Conservation (phyloP, 2,888 invertebrate genomes). For the Campoletis raptor region DNA sequence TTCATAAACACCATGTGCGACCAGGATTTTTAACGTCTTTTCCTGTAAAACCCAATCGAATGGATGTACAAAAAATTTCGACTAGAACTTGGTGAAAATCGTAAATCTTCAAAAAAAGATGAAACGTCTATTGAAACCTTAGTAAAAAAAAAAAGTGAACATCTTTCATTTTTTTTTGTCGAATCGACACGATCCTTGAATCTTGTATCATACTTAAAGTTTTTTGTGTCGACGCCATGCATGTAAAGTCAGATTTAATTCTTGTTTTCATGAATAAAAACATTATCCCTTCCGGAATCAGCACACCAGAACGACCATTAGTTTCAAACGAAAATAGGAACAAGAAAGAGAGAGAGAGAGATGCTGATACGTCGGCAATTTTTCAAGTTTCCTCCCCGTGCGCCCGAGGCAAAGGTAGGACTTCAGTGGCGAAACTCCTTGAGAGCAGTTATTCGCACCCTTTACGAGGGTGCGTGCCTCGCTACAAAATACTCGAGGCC, state of each 20-base stretch:
- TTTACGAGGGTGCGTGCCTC: constrained; percentile 61
- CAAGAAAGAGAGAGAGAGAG: neutral
- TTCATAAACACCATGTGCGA: neutral
- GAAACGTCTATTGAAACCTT: neutral
- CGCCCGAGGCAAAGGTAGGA: constrained; percentile 14
- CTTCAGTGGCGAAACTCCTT: constrained; percentile 23
- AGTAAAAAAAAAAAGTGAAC: neutral
- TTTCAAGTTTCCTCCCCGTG: constrained; percentile 43
- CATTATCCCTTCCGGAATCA: constrained; percentile 6
- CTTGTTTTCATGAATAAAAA: constrained; percentile 21
- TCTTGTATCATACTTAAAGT: neutral
- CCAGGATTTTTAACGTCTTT: neutral
- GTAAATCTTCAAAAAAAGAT: neutral
- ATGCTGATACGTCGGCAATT: constrained; percentile 57
- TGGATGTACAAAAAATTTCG: neutral
- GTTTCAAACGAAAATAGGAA: constrained; percentile 6
- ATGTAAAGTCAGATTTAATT: constrained; percentile 8
- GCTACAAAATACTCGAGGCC: constrained; percentile 55
- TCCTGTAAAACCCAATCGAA: neutral
- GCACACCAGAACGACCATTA: constrained; percentile 5
- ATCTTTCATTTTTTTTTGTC: neutral
- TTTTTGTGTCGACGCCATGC: neutral
- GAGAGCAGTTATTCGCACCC: constrained; percentile 51
- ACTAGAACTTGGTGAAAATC: neutral
- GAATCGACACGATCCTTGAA: neutral